These are phyloP conservation scores for Ochlodes sylvanus DNA, from an alignment of 2,888 invertebrate genomes.

Conservation along the genomic window DNA sequence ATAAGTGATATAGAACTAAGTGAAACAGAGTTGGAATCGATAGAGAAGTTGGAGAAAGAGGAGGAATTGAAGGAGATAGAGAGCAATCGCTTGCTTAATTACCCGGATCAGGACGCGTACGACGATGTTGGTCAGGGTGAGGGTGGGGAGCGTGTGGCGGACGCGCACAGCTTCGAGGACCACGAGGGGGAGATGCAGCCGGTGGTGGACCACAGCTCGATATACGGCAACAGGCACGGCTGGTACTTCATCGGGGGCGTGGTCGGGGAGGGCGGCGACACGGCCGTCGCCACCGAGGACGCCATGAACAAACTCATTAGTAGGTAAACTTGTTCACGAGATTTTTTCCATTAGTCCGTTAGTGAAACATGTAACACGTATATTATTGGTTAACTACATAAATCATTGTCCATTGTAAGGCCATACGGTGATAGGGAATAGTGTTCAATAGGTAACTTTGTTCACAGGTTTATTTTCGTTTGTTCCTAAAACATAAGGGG, in stretches of 20 bases:
- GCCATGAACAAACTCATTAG: slow-evolving; percentile 92
- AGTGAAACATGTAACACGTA: not conserved
- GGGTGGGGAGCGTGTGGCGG: slow-evolving; percentile 60
- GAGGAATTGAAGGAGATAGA: slow-evolving; percentile 75
- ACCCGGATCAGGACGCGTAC: slow-evolving; percentile 56
- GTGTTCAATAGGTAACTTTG: too few relatives aligned
- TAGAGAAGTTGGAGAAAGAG: slow-evolving; percentile 81
- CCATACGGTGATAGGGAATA: too few relatives aligned
- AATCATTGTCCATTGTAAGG: too few relatives aligned
- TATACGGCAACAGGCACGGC: slow-evolving; percentile 89
- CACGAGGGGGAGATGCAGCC: slow-evolving; percentile 83
- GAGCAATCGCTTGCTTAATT: slow-evolving; percentile 73
- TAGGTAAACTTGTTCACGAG: slow-evolving; percentile 87
- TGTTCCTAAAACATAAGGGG: too few relatives aligned
- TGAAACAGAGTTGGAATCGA: slow-evolving; percentile 86
- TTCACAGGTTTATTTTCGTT: too few relatives aligned
- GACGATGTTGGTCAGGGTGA: slow-evolving; percentile 59
- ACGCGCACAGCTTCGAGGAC: slow-evolving; percentile 74
- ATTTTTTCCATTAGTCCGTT: slow-evolving; percentile 51
- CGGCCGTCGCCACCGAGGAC: slow-evolving; percentile 87
- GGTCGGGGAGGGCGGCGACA: slow-evolving; percentile 88
- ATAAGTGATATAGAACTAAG: slow-evolving; percentile 87
- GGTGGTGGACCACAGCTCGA: slow-evolving; percentile 86
- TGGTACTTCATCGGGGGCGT: slow-evolving; percentile 95
- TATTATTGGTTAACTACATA: too few relatives aligned